Conservation (phyloP, 2,888 invertebrate genomes). For the Galerucella nymphaeae region DNA sequence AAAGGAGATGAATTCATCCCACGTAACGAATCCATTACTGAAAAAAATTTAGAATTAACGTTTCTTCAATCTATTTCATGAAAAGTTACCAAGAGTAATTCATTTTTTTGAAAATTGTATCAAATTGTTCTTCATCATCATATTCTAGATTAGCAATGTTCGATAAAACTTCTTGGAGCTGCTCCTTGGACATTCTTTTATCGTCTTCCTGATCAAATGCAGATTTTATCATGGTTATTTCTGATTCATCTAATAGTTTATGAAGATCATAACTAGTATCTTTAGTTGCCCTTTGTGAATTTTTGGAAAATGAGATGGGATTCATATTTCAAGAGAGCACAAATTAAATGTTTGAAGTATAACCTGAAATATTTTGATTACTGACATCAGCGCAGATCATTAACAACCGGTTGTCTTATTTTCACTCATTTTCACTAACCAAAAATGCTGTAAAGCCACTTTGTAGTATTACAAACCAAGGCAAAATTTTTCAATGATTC, state of each 20-base stretch:
- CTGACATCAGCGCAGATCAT: background rate
- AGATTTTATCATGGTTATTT: conserved; percentile 66
- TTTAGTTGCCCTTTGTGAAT: background rate
- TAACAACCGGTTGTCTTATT: no score
- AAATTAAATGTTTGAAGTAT: background rate
- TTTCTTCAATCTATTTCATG: background rate
- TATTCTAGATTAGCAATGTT: conserved; percentile 67
- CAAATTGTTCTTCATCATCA: conserved; percentile 70
- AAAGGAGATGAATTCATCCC: conserved; percentile 85
- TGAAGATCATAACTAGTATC: conserved; percentile 58
- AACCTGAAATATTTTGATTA: background rate
- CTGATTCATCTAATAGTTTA: conserved; percentile 64
- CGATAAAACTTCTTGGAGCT: conserved; percentile 64
- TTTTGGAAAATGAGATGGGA: background rate
- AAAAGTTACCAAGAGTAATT: conserved; percentile 54
- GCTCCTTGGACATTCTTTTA: conserved; percentile 63
- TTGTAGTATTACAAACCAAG: background rate
- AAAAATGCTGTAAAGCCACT: no score
- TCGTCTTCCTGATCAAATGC: conserved; percentile 65
- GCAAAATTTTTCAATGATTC: background rate
- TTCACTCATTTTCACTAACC: no score
- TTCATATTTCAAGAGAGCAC: conserved; percentile 3
- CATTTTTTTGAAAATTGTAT: conserved; percentile 73
- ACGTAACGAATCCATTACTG: conserved; percentile 69
- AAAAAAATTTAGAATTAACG: conserved; percentile 19